Evolutionary conservation across 2,797 vertebrate genomes (phyloP), one percentile per base, ranked within the genome.

Genomic region (Balearica regulorum): DNA sequence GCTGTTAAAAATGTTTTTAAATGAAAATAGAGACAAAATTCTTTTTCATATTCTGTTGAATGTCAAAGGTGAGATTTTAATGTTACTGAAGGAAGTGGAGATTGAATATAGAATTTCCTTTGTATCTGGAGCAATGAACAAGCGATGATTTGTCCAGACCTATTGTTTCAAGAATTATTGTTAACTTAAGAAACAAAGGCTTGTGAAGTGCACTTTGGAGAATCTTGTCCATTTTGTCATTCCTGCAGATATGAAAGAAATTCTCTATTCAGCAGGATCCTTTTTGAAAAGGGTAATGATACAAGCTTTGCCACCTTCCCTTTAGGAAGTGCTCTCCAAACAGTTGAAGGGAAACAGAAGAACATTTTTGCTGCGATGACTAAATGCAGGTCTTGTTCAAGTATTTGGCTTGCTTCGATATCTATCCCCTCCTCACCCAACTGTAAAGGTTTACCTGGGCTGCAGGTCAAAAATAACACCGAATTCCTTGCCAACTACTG

Each of bases 311-410:
- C 70, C 62, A 85, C 89, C 72, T 95, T 97, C 83, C 90, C 87
- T 93, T 94, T 87, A 87, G 84, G 83, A 96, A 96, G 72, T 91
- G 41, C 18, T 95, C 54, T 95, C 69, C 81, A 87, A 91, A 92
- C 75, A 75, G 75, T 55, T 3, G 3, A 92, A 88, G 75, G 92
- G 89, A 94, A 96, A 90, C 87, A 96, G 87, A 94, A 83, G 55
- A 94, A 68, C 6, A 0, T 71, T 96, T 96, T 91, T 93, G 82
- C 77, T 95, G 58, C 49, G 43, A 31, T 55, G 79, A 72, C 85
- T 96, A 94, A 97, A 96, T 92, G 83, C 69, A 91, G 58, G 58
- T 79, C 94, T 93, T 97, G 85, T 96, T 96, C 70, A 62, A 58
- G 57, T 61, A 31, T 58, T 83, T 93, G 88, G 79, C 69, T 83